phyloP scores from a whole-genome alignment of 2,797 vertebrate species.

The Anguilla obscura region DNA sequence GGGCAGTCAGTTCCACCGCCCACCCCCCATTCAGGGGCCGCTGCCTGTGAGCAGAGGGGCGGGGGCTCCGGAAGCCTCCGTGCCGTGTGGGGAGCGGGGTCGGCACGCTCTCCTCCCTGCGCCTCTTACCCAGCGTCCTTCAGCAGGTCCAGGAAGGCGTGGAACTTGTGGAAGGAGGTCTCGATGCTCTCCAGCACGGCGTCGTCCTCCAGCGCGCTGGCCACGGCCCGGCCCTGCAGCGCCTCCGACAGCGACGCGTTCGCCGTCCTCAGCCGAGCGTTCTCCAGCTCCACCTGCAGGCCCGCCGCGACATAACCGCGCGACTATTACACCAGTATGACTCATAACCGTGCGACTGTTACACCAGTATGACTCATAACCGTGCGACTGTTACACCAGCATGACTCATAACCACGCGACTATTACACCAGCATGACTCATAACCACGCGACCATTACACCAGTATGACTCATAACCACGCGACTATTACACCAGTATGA shows the following conservation, averaged over 20 bases:
- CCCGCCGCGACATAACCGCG: neutral
- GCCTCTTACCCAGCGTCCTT: constrained; percentile 86
- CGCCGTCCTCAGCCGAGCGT: constrained; percentile 76
- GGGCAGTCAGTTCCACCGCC: too few species aligned
- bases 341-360: too few species aligned
- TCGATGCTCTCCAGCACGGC: constrained; percentile 89
- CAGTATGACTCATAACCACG: too few species aligned
- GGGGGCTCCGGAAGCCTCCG: too few species aligned
- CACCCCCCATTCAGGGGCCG: too few species aligned
- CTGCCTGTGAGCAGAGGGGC: too few species aligned
- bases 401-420: too few species aligned
- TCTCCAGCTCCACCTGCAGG: constrained; percentile 83
- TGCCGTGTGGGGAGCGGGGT: too few species aligned
- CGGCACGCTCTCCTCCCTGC: neutral
- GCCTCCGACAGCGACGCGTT: constrained; percentile 82
- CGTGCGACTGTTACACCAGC: too few species aligned
- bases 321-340: neutral
- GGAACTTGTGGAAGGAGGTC: constrained; percentile 91
- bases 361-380: too few species aligned
- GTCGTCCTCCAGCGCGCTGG: constrained; percentile 85
- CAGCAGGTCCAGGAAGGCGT: constrained; percentile 94
- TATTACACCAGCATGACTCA: neutral
- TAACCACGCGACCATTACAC: neutral
- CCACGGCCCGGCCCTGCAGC: constrained; percentile 70
- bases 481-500: too few species aligned